These are phyloP conservation scores for Chionoecetes opilio DNA, from an alignment of 1,140 invertebrate genomes.

Conservation along the genomic window DNA sequence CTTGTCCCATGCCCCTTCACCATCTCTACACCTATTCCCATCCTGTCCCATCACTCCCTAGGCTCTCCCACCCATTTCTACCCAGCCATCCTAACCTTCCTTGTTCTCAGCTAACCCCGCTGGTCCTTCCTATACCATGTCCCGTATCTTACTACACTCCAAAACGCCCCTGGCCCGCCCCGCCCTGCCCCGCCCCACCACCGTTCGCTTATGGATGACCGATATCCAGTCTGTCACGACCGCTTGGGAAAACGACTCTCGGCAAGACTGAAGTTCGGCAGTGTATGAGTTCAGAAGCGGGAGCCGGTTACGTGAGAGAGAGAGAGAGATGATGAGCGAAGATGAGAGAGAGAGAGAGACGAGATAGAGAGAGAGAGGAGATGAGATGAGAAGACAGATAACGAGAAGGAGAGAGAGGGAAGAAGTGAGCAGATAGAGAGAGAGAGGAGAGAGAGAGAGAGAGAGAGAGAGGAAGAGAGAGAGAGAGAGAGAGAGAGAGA, in stretches of 20 bases:
- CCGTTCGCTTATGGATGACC: constrained; percentile 55
- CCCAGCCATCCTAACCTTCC: neutral
- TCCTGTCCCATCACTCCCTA: neutral
- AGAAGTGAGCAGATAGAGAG: too few relatives aligned
- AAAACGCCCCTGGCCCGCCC: neutral
- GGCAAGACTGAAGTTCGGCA: constrained; percentile 65
- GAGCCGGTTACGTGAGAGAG: neutral
- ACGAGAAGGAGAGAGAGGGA: neutral
- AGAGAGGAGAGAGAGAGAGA: too few relatives aligned
- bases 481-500: too few relatives aligned
- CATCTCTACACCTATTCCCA: neutral
- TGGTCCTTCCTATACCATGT: neutral
- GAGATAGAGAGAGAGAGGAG: constrained; percentile 33
- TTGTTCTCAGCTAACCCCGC: neutral
- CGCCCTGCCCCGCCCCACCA: constrained; percentile 43
- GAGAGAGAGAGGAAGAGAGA: too few relatives aligned
- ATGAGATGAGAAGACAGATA: neutral
- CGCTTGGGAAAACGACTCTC: constrained; percentile 36
- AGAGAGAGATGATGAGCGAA: neutral
- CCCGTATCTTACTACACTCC: constrained; percentile 33
- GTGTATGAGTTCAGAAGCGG: constrained; percentile 42
- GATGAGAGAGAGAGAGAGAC: neutral
- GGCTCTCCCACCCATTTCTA: neutral
- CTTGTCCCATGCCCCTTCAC: neutral
- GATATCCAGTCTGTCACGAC: constrained; percentile 43